These are phyloP conservation scores for Drosophila tanythrix DNA, from an alignment of 2,888 invertebrate genomes.

Conservation along the genomic window DNA sequence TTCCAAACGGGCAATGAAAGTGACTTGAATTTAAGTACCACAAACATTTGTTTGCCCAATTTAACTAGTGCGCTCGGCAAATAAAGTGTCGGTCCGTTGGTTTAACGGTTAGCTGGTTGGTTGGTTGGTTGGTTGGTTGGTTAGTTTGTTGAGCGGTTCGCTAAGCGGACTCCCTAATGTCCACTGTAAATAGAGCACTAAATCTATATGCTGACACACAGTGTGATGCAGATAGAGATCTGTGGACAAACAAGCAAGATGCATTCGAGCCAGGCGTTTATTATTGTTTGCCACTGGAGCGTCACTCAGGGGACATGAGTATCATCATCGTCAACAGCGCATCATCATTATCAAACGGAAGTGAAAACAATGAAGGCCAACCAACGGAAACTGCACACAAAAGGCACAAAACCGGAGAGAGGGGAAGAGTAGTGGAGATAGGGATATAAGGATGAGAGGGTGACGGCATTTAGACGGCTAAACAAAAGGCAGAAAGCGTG, in stretches of 20 bases:
- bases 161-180: conserved; percentile 41
- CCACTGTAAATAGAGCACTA: conserved; percentile 67
- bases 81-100: conserved; percentile 41
- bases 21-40: conserved; percentile 19
- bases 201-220: conserved; percentile 63
- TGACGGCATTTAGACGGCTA: conserved; percentile 27
- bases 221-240: conserved; percentile 49
- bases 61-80: conserved; percentile 61
- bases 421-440: background rate
- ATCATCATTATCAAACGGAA: conserved; percentile 54
- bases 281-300: conserved; percentile 72
- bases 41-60: conserved; percentile 72
- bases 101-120: conserved; percentile 22
- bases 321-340: conserved; percentile 50
- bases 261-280: conserved; percentile 60
- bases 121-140: background rate
- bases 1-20: background rate
- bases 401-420: background rate
- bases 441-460: background rate
- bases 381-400: conserved; percentile 51
- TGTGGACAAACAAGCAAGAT: conserved; percentile 57
- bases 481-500: conserved; percentile 44
- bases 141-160: conserved; percentile 5
- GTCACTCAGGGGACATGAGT: conserved; percentile 30
- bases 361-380: conserved; percentile 68